A percentile compares a stretch with the other conserved stretches of the same genome.
Conservation (phyloP, 2,888 invertebrate species). For the Pachymerium ferrugineum region DNA sequence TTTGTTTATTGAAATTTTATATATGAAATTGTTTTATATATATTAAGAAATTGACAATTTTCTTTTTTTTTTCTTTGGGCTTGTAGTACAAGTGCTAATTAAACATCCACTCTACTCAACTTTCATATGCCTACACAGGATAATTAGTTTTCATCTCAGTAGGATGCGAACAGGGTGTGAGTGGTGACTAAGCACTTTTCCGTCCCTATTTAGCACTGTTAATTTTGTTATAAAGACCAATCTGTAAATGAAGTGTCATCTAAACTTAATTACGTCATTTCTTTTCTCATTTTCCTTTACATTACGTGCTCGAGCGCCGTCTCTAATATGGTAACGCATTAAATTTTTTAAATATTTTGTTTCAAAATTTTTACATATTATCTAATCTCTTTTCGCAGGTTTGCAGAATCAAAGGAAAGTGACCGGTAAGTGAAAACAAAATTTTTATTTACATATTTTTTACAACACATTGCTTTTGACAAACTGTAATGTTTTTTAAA, state of each 20-base stretch:
- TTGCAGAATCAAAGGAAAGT: background rate
- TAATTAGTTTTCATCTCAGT: conserved; percentile 6
- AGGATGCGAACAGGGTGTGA: too few species aligned
- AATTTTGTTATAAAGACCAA: background rate
- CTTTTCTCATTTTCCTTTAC: too few species aligned
- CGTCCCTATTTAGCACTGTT: background rate
- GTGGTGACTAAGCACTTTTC: conserved; percentile 3
- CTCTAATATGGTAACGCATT: too few species aligned
- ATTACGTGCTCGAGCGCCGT: too few species aligned
- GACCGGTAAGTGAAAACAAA: background rate
- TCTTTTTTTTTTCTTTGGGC: background rate
- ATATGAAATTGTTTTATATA: background rate
- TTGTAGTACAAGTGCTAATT: conserved; percentile 11
- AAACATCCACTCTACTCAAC: conserved; percentile 8
- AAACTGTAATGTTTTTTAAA: too few species aligned
- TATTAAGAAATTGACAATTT: background rate
- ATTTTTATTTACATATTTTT: too few species aligned
- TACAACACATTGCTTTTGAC: too few species aligned
- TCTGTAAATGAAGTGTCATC: background rate
- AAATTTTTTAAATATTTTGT: background rate
- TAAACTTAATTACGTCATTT: background rate
- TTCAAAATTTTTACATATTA: background rate
- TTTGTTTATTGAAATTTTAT: too few species aligned
- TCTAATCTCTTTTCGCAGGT: background rate
- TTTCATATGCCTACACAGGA: conserved; percentile 8